phyloP scores from a whole-genome alignment of 2,888 invertebrate species.

The Idaea straminata region DNA sequence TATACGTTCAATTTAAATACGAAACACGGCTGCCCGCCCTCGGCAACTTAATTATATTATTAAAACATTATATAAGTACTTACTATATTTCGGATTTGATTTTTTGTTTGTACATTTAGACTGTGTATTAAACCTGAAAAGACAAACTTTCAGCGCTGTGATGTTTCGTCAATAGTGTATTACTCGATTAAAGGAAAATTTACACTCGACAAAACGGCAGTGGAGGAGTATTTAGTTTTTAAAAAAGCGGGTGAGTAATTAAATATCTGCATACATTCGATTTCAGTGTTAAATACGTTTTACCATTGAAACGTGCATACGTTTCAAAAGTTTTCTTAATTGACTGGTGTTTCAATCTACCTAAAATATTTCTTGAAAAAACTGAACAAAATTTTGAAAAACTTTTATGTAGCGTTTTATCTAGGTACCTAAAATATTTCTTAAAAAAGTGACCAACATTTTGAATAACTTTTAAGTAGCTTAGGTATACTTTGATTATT shows the following conservation, averaged over 20 bases:
- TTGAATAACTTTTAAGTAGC: no score
- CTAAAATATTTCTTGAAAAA: no score
- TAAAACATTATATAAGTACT: slow-evolving; percentile 11
- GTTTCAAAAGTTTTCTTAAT: no score
- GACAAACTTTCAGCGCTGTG: neutral
- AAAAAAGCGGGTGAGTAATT: slow-evolving; percentile 70
- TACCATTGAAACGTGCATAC: no score
- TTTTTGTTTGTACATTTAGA: neutral
- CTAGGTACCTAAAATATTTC: no score
- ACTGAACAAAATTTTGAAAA: no score
- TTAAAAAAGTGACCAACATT: no score
- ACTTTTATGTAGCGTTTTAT: no score
- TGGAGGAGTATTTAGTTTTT: slow-evolving; percentile 41
- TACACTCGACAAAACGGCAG: slow-evolving; percentile 42
- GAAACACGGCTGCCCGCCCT: slow-evolving; percentile 47
- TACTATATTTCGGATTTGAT: neutral
- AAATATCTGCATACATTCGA: no score
- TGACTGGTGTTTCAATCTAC: no score
- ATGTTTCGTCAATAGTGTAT: neutral
- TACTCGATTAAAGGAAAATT: slow-evolving; percentile 16
- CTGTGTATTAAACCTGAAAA: neutral
- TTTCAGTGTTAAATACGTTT: no score
- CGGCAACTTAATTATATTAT: slow-evolving; percentile 31
- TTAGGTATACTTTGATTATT: neutral
- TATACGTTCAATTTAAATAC: slow-evolving; percentile 30